These are phyloP conservation scores for Burhinus bistriatus DNA, from an alignment of 2,113 vertebrate genomes.

Conservation along the genomic window DNA sequence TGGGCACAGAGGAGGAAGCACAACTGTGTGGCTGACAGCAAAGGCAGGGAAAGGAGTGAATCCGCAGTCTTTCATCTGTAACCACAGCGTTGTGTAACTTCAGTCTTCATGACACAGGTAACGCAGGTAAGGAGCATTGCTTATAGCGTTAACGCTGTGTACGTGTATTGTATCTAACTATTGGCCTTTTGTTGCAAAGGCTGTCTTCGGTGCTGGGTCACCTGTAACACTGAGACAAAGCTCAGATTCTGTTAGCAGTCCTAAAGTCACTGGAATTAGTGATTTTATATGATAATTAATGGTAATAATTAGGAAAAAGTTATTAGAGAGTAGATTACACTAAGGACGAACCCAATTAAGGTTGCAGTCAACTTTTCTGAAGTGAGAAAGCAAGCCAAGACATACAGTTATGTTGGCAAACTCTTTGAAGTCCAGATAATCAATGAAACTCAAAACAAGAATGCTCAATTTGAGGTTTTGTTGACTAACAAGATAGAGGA, in stretches of 20 bases:
- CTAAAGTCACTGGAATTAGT: neutral
- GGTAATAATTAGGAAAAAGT: neutral
- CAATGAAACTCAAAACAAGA: neutral
- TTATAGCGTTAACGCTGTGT: rapidly evolving
- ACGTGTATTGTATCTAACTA: neutral
- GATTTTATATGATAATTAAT: neutral
- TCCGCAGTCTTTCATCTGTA: neutral
- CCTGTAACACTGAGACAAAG: neutral
- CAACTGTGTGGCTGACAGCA: rapidly evolving
- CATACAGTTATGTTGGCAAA: neutral
- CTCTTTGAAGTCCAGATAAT: neutral
- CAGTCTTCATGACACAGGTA: no score
- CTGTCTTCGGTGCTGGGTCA: neutral
- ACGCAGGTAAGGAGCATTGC: neutral
- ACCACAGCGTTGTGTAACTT: neutral
- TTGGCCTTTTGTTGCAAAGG: neutral
- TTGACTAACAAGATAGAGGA: neutral
- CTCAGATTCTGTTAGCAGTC: neutral
- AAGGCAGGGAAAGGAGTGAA: neutral
- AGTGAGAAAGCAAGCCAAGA: neutral
- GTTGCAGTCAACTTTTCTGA: neutral
- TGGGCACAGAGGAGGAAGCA: neutral
- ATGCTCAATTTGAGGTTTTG: neutral
- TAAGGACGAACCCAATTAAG: neutral
- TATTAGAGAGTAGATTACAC: neutral